Evolutionary conservation across 2,113 vertebrate genomes (phyloP), one percentile per base, ranked within the genome.

Genomic region (human): DNA sequence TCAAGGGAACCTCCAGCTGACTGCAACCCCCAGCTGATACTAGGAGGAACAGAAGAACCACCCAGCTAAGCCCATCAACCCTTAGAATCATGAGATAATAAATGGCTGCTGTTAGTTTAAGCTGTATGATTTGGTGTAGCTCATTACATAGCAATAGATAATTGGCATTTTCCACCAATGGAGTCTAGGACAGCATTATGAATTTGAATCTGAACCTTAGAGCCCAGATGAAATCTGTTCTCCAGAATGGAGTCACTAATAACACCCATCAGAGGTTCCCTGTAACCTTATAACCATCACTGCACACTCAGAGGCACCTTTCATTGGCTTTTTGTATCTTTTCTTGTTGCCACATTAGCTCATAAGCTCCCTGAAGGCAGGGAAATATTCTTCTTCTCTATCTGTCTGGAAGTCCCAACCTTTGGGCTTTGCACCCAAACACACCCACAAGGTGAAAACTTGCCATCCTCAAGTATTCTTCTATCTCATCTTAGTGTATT

Each of bases 211-310:
- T 68, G 32, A 90, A 20, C 16, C 27, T 32, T 43, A 13, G 16
- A 91, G 27, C 30, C 13, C 78, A 85, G 35, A 64, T 70, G 57
- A 81, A 85, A 79, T 50, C 70, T 30, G 0, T 88, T 78, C 16
- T 80, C 25, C 43, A 25, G 22, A 85, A 86, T 55, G 4, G 12
- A 52, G 1, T 40, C 45, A 10, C 32, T 38, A 55, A 23, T 48
- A 40, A 61, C 17, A 40, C 79, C 22, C 66, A 12, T 50, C 35
- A 8, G 3, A 25, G 23, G 0, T 14, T 83, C 35, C 27, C 50
- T 72, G 3, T 8, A 11, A 23, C 43, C 6, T 25, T 1, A 27
- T 3, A 32, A 9, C 6, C 10, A 0, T 45, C 13, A 13, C 0
- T 17, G 59, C 8, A 32, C 16, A 25, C n/a, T 18, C 59, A 78